phyloP scores from a whole-genome alignment of 1,140 invertebrate genomes.

The Antheraea pernyi region DNA sequence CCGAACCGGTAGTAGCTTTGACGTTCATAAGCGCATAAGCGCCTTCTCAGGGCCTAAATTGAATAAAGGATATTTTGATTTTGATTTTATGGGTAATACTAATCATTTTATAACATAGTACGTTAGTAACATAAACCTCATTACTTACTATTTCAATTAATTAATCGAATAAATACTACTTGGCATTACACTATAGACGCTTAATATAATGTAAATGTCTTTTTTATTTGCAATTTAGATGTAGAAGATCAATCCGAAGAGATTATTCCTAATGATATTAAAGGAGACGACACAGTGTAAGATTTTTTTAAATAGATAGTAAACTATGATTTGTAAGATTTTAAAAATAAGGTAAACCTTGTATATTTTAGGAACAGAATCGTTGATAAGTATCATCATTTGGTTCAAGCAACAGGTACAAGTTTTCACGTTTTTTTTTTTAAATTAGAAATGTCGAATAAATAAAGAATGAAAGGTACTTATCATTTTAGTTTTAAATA shows the following conservation, averaged over 20 bases:
- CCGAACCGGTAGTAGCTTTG: too few relatives aligned
- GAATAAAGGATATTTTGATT: too few relatives aligned
- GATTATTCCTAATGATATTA: conserved; percentile 21
- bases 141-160: too few relatives aligned
- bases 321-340: not conserved
- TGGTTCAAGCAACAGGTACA: conserved; percentile 30
- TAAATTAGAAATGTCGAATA: not conserved
- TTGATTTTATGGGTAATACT: too few relatives aligned
- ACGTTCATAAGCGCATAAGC: too few relatives aligned
- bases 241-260: conserved; percentile 7
- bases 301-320: conserved; percentile 7
- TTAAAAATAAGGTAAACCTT: conserved; percentile 7
- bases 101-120: too few relatives aligned
- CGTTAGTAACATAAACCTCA: too few relatives aligned
- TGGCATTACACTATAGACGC: too few relatives aligned
- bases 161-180: too few relatives aligned
- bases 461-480: not conserved
- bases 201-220: too few relatives aligned
- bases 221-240: not conserved
- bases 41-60: too few relatives aligned
- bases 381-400: conserved; percentile 35
- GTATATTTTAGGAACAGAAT: conserved; percentile 36
- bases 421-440: not conserved
- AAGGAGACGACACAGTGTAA: conserved; percentile 33
- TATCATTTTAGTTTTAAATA: not conserved